Evolutionary conservation across 1,140 invertebrate genomes (phyloP).

Genomic region (Zophobas morio): DNA sequence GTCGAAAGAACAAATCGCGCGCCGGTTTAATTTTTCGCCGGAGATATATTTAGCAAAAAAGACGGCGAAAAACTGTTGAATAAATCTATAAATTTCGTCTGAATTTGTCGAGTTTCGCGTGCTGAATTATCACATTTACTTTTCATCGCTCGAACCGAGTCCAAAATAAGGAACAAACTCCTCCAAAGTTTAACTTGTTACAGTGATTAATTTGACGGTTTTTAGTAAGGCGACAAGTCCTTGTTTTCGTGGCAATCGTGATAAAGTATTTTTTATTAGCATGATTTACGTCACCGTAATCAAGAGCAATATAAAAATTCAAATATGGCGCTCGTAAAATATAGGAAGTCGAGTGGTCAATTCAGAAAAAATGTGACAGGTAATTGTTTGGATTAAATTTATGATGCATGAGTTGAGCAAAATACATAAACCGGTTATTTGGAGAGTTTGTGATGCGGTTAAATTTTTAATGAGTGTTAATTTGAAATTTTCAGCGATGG

Average conservation of each 20-base stretch:
- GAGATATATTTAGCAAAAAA: background rate
- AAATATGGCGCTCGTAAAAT: slow-evolving; percentile 10
- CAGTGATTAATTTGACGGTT: slow-evolving; percentile 40
- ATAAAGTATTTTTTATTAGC: slow-evolving; percentile 41
- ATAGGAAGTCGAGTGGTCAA: background rate
- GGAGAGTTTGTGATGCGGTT: no score
- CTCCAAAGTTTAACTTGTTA: slow-evolving; percentile 34
- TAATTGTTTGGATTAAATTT: background rate
- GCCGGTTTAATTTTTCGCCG: no score
- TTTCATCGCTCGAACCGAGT: slow-evolving; percentile 26
- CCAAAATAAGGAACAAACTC: slow-evolving; percentile 34
- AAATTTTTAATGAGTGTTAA: no score
- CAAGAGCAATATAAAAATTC: slow-evolving; percentile 19
- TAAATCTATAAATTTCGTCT: slow-evolving; percentile 17
- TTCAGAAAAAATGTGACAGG: background rate
- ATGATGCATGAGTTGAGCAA: no score
- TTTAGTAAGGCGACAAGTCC: slow-evolving; percentile 35
- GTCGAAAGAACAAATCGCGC: no score
- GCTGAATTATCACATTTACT: slow-evolving; percentile 35
- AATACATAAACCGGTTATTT: no score
- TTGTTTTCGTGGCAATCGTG: slow-evolving; percentile 36
- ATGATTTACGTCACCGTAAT: slow-evolving; percentile 21
- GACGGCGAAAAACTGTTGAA: slow-evolving; percentile 3
- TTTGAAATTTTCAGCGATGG: no score
- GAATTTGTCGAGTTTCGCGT: slow-evolving; percentile 17